Conservation (phyloP, 2,113 vertebrate genomes). For the Menidia beryllina region DNA sequence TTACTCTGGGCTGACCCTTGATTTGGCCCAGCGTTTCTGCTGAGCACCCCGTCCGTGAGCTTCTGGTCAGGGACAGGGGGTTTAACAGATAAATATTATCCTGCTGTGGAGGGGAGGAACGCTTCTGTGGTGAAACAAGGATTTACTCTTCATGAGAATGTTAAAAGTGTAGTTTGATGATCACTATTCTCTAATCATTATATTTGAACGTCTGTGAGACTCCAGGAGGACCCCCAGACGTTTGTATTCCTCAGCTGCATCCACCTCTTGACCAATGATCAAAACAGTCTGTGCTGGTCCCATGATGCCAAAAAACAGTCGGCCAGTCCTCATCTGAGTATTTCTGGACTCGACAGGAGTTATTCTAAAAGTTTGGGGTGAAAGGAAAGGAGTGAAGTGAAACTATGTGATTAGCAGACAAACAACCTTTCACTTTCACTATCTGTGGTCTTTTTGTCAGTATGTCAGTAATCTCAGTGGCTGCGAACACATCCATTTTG, state of each 20-base stretch:
- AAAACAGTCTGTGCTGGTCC: too few relatives aligned
- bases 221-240: not conserved
- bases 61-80: conserved; percentile 28
- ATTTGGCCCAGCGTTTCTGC: conserved; percentile 43
- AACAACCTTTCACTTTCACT: not conserved
- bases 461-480: not conserved
- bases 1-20: conserved; percentile 67
- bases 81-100: conserved; percentile 38
- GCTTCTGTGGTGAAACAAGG: not conserved
- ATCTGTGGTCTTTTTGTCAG: not conserved
- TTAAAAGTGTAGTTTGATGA: not conserved
- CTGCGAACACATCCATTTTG: not conserved
- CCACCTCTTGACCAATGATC: too few relatives aligned
- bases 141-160: not conserved
- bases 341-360: too few relatives aligned
- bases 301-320: too few relatives aligned
- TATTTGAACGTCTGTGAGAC: too few relatives aligned
- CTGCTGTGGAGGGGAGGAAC: not conserved
- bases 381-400: not conserved
- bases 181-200: not conserved
- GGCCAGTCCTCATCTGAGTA: too few relatives aligned
- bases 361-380: too few relatives aligned
- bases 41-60: conserved; percentile 41
- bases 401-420: not conserved
- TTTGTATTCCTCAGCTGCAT: too few relatives aligned